Percentiles rank a stretch among this genome's conserved stretches.
These are phyloP conservation scores for Thaleichthys pacificus DNA, from an alignment of 2,797 vertebrate genomes.

Conservation along the genomic window DNA sequence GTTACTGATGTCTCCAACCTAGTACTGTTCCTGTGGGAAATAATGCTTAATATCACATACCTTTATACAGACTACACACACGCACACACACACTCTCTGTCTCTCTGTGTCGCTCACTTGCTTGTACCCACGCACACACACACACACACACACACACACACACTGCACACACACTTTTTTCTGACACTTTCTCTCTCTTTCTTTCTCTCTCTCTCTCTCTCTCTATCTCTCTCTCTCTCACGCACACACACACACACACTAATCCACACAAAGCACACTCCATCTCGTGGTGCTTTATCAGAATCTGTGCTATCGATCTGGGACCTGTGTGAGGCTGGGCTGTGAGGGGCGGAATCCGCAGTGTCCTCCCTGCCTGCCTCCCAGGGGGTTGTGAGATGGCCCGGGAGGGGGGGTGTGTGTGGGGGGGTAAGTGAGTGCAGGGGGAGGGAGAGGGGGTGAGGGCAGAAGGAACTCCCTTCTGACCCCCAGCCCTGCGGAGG, in stretches of 20 bases:
- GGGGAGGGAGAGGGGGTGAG: slow-evolving; percentile 39
- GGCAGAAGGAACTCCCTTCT: slow-evolving; percentile 39
- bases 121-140: no score
- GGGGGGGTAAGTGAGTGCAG: not conserved
- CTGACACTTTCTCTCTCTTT: no score
- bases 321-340: slow-evolving; percentile 14
- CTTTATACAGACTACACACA: not conserved
- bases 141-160: no score
- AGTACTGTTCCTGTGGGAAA: slow-evolving; percentile 62
- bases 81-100: not conserved
- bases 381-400: slow-evolving; percentile 26
- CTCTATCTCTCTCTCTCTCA: no score
- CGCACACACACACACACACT: slow-evolving; percentile 6
- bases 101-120: no score
- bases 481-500: slow-evolving; percentile 30
- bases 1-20: slow-evolving; percentile 64
- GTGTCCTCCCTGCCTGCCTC: slow-evolving; percentile 44
- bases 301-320: slow-evolving; percentile 38
- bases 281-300: slow-evolving; percentile 28
- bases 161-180: no score
- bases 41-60: slow-evolving; percentile 50
- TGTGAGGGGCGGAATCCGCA: slow-evolving; percentile 57
- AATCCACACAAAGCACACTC: slow-evolving; percentile 17
- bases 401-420: no score
- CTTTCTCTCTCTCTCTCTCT: no score